Percentiles rank a stretch among this genome's conserved stretches.
Conservation (phyloP, 2,888 invertebrate genomes). For the Orthonevra nobilis region DNA sequence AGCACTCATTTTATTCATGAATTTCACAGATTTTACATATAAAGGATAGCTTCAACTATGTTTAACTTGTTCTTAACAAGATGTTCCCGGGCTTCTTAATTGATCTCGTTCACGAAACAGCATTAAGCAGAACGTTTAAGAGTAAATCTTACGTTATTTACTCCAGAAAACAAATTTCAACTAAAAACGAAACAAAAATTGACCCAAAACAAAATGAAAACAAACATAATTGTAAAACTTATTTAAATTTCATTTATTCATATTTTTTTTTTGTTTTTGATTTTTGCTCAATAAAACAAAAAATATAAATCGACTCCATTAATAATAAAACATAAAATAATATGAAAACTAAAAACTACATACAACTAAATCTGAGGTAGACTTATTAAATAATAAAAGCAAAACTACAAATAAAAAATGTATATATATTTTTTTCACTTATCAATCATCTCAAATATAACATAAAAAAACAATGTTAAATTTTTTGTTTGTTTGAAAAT, state of each 20-base stretch:
- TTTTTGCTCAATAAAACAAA: slow-evolving; percentile 70
- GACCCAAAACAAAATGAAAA: slow-evolving; percentile 7
- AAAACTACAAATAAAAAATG: slow-evolving; percentile 27
- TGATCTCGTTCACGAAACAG: too few relatives aligned
- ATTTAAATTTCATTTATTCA: slow-evolving; percentile 50
- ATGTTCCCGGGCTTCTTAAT: too few relatives aligned
- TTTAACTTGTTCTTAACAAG: too few relatives aligned
- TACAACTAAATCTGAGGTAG: slow-evolving; percentile 64
- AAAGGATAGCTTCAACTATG: too few relatives aligned
- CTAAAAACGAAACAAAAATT: neutral
- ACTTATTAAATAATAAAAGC: slow-evolving; percentile 58
- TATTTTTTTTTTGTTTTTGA: slow-evolving; percentile 68
- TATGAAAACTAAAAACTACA: slow-evolving; percentile 32
- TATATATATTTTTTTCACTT: slow-evolving; percentile 1
- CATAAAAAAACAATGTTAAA: slow-evolving; percentile 9
- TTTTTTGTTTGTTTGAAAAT: slow-evolving; percentile 7
- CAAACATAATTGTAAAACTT: slow-evolving; percentile 31
- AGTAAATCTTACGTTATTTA: too few relatives aligned
- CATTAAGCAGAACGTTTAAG: too few relatives aligned
- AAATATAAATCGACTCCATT: slow-evolving; percentile 46
- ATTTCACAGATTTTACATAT: too few relatives aligned
- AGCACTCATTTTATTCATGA: too few relatives aligned
- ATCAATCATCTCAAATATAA: slow-evolving; percentile 28
- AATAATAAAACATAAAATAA: slow-evolving; percentile 53
- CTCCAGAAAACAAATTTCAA: too few relatives aligned